A percentile compares a stretch with the other conserved stretches of the same genome.
Evolutionary conservation across 2,888 invertebrate species (phyloP).

Genomic region (Ichneumoninae sp.): DNA sequence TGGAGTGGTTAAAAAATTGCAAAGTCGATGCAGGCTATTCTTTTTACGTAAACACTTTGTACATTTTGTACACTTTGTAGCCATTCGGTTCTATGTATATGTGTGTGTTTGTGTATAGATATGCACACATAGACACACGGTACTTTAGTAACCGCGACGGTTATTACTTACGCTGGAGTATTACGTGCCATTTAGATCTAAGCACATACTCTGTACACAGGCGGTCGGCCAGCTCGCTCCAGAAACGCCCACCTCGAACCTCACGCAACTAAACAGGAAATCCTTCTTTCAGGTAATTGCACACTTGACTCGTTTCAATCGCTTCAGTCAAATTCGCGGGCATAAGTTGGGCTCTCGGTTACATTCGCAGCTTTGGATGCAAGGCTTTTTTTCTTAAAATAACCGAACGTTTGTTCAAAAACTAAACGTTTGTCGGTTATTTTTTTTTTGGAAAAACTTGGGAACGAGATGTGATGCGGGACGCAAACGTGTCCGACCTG

Average conservation of each 20-base stretch:
- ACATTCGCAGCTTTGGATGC: neutral
- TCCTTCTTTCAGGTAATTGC: constrained; percentile 84
- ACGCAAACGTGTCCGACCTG: too few relatives aligned
- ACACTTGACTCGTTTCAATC: constrained; percentile 79
- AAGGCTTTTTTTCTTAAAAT: neutral
- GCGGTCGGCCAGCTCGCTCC: constrained; percentile 55
- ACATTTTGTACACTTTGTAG: constrained; percentile 47
- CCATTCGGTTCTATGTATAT: neutral
- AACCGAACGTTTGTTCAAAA: too few relatives aligned
- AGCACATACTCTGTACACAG: constrained; percentile 53
- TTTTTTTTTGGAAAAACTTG: too few relatives aligned
- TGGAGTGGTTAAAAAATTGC: constrained; percentile 14
- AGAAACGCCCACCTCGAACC: constrained; percentile 64
- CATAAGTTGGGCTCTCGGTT: neutral
- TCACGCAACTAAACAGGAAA: constrained; percentile 83
- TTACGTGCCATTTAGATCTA: constrained; percentile 65
- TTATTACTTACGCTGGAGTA: constrained; percentile 38
- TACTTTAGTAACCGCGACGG: constrained; percentile 31
- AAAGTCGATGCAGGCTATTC: constrained; percentile 1
- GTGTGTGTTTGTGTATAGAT: neutral
- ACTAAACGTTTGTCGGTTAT: too few relatives aligned
- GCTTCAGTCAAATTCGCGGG: constrained; percentile 30
- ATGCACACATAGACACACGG: neutral
- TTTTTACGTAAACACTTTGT: constrained; percentile 35
- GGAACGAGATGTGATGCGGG: too few relatives aligned